Base-by-base conservation (phyloP, 1,140 invertebrate species). In the Polypedilum vanderplanki region DNA sequence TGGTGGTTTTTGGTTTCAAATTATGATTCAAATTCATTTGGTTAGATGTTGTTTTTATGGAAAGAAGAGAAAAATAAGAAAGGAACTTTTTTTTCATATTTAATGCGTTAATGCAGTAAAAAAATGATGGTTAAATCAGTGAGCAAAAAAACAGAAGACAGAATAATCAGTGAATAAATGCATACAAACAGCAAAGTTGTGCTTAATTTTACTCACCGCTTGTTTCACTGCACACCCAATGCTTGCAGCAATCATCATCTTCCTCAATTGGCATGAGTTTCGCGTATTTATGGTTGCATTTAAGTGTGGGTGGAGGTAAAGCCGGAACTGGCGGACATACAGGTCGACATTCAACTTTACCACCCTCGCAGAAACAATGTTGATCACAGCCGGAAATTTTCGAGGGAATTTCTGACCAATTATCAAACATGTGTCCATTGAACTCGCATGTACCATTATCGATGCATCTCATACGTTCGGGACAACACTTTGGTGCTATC, bases 331-430 rank as follows among this genome's bases (percentile, higher is more conserved):
- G 88, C 2, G 90, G 87, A 84, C 95, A 97, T 17, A 88, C 86
- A 3, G 88, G 87, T 76, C 91, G 88, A 79, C 95, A 97, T 73
- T 93, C 91, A 5, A 96, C 85, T 77, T 92, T 91, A 24, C 94
- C 93, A 80, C 90, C 90, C 80, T 94, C 91, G 79, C 94, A 96
- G 81, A 89, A 93, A 82, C 94, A 97, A 78, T 89, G 85, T 76
- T 92, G 88, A 74, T 94, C 91, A 80, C 94, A 97, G 73, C 93
- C 92, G 73, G 87, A 88, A 18, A 91, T 83, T 73, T 81, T 79
- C 22, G 83, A 80, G 2, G 90, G 90, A 41, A 92, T 88, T 74
- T 88, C 87, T 41, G 88, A 86, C 85, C 88, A 90, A 79, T 92
- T 91, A 18, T 88, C 86, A 75, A 88, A 93, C 77, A 82, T 83